phyloP scores from a whole-genome alignment of 2,888 invertebrate genomes.

The Melanargia galathea region DNA sequence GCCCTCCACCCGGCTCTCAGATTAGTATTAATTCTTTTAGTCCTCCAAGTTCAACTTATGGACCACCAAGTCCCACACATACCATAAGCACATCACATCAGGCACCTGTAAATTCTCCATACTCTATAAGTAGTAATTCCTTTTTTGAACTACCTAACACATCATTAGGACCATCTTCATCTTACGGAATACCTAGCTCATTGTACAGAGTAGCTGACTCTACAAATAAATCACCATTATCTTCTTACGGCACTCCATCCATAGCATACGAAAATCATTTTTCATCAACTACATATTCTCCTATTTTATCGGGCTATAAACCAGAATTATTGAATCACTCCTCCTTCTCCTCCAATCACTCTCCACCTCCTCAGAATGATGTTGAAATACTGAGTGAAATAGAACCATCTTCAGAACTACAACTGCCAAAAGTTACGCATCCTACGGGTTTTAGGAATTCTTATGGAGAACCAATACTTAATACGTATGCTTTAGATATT shows the following conservation, averaged over 20 bases:
- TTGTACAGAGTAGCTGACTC: constrained; percentile 49
- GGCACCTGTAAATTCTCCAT: constrained; percentile 61
- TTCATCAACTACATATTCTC: constrained; percentile 50
- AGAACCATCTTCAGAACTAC: constrained; percentile 53
- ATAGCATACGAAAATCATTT: constrained; percentile 50
- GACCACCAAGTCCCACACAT: constrained; percentile 58
- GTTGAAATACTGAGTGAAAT: constrained; percentile 54
- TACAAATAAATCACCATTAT: constrained; percentile 35
- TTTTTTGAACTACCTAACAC: constrained; percentile 43
- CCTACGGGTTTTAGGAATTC: constrained; percentile 72
- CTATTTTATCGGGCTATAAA: constrained; percentile 54
- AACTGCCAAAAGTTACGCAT: constrained; percentile 65
- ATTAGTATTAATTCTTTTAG: constrained; percentile 45
- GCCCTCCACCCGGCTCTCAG: constrained; percentile 52
- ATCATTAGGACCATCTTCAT: constrained; percentile 35
- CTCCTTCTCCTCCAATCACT: no score
- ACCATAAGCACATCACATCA: constrained; percentile 63
- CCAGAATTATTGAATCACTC: constrained; percentile 56
- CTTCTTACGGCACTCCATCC: constrained; percentile 49
- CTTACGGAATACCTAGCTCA: constrained; percentile 39
- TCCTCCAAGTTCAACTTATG: constrained; percentile 60
- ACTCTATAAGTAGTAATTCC: constrained; percentile 49
- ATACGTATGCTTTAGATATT: constrained; percentile 59
- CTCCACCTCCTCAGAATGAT: constrained; percentile 55
- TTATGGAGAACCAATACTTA: constrained; percentile 70